Evolutionary conservation across 2,888 invertebrate genomes (phyloP), one percentile per base, ranked within the genome.

Genomic region (Heliconius cydno): DNA sequence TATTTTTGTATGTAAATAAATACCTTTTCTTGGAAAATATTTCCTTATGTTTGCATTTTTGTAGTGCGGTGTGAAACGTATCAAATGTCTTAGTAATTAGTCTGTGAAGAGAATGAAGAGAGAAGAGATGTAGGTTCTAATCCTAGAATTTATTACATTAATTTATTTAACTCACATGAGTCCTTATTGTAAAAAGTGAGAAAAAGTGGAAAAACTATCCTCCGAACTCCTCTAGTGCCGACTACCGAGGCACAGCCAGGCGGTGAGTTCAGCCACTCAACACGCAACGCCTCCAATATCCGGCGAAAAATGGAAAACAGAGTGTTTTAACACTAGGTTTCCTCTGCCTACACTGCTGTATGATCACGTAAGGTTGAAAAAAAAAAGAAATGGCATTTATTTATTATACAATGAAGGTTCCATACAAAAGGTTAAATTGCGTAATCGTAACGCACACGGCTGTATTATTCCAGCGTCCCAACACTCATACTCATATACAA

Each of bases 401-500:
- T 25, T 67, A 46, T 46, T 57, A 38, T 28, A 68, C 3, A 30
- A 68, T 77, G 19, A 57, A 73, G 72, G 67, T n/a, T 73, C 30
- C 38, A 30, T 30, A 77, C 70, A 77, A 80, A 80, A 30, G 77
- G 52, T 15, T 30, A 70, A 80, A 74, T 79, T 79, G 70, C 70
- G 77, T 65, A 74, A 77, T 80, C 74, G 52, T 73, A 74, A 77
- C 68, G 34, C 60, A 41, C 63, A 52, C 46, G 65, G 34, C 28
- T 28, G 70, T 76, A 72, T 76, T 77, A 67, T 73, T 80, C 76
- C 52, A 74, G 68, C 77, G 46, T 73, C 77, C 60, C 65, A 80
- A 74, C 79, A 77, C 74, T 77, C 52, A 75, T 77, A 77, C 74
- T 77, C 52, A 75, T 77, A 80, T 73, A 77, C 77, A 73, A 77